Conservation (phyloP, 30 jellyfish, hydroid and myxozoan species). For the Hydractinia symbiolongicarpus region DNA sequence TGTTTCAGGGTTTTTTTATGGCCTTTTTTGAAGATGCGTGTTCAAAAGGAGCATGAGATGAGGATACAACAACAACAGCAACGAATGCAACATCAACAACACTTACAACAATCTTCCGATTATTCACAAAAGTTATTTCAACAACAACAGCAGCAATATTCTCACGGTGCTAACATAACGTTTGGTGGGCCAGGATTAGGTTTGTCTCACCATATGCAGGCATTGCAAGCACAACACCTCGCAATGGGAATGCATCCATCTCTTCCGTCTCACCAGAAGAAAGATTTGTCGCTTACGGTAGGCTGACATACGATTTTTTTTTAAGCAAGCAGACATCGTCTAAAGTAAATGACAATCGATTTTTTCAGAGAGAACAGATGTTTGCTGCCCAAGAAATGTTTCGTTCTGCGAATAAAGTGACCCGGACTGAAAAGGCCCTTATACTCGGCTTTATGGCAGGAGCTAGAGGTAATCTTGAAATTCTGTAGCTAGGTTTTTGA, state of each 20-base stretch:
- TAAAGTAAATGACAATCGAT: neutral
- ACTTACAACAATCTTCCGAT: conserved; percentile 1
- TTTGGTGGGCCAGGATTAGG: neutral
- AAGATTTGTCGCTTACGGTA: conserved; percentile 66
- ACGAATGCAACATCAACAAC: conserved; percentile 28
- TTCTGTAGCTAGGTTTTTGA: neutral
- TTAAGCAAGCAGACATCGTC: neutral
- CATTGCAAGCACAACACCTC: neutral
- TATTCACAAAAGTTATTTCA: neutral
- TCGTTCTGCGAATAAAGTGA: conserved; percentile 76
- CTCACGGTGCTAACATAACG: conserved; percentile 12
- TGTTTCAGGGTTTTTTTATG: too few relatives aligned
- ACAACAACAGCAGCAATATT: conserved; percentile 22
- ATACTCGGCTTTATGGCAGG: conserved; percentile 99
- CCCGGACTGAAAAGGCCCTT: conserved; percentile 85
- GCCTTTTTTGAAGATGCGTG: conserved; percentile 44
- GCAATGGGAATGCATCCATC: conserved; percentile 23
- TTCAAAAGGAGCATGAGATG: conserved; percentile 68
- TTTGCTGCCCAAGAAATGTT: conserved; percentile 94
- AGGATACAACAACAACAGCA: conserved; percentile 54
- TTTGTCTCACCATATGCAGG: conserved; percentile 15
- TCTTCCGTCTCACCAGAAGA: conserved; percentile 44
- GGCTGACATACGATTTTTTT: neutral
- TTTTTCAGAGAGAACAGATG: conserved; percentile 81
- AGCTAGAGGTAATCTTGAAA: conserved; percentile 62